Evolutionary conservation across 2,888 invertebrate species (phyloP).

Genomic region (Polietes domitor): DNA sequence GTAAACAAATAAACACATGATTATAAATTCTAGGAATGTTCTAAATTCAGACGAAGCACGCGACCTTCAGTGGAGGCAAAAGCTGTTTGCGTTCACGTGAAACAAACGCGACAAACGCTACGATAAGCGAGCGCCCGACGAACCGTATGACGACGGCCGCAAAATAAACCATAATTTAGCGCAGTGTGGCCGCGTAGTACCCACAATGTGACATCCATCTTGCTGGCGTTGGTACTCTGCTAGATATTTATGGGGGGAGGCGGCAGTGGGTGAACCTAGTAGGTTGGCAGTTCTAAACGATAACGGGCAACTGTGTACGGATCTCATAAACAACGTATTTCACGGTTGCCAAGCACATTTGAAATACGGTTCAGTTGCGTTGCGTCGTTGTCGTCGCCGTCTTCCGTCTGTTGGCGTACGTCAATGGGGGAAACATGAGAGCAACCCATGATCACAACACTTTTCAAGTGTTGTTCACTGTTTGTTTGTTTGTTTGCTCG

Average conservation of each 20-base stretch:
- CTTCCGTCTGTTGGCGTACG: neutral
- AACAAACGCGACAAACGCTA: constrained; percentile 46
- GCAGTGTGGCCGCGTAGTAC: too few relatives aligned
- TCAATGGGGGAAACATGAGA: constrained; percentile 23
- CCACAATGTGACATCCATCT: neutral
- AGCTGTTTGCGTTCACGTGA: constrained; percentile 58
- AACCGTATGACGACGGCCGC: neutral
- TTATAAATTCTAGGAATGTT: constrained; percentile 36
- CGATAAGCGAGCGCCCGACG: neutral
- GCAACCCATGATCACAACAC: constrained; percentile 8
- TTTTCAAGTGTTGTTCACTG: constrained; percentile 2
- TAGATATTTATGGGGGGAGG: neutral
- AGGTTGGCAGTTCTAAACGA: neutral
- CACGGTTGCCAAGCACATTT: constrained; percentile 42
- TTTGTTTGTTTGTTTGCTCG: constrained; percentile 3
- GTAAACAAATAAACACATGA: constrained; percentile 37
- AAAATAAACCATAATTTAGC: neutral
- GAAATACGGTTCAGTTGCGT: neutral
- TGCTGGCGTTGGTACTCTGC: neutral
- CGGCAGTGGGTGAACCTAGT: neutral
- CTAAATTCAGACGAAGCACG: constrained; percentile 52
- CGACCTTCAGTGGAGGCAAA: constrained; percentile 50
- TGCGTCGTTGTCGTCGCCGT: too few relatives aligned
- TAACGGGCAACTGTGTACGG: neutral
- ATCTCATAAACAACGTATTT: neutral